These are phyloP conservation scores for Lemur catta DNA, from an alignment of 2,797 vertebrate genomes.

Conservation along the genomic window DNA sequence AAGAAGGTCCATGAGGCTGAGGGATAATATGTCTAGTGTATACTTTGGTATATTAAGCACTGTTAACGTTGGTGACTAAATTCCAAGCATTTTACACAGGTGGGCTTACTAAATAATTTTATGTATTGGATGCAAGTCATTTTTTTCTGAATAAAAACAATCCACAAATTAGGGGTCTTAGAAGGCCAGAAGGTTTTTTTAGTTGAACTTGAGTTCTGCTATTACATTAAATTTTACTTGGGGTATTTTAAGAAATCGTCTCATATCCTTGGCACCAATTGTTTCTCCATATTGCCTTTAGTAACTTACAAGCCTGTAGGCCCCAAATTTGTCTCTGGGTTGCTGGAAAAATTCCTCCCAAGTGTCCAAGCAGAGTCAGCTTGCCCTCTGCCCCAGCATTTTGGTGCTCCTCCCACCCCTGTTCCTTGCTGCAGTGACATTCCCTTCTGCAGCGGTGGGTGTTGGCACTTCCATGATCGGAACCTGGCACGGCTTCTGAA, in stretches of 20 bases:
- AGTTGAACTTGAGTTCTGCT: background rate
- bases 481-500: background rate
- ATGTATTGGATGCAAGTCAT: background rate
- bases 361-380: background rate
- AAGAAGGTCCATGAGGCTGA: background rate
- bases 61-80: background rate
- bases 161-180: background rate
- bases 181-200: background rate
- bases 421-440: background rate
- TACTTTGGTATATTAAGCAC: background rate
- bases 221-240: background rate
- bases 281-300: background rate
- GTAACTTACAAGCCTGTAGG: background rate
- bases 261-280: background rate
- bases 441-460: background rate
- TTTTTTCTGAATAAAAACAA: slow-evolving; percentile 38
- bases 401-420: background rate
- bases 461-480: background rate
- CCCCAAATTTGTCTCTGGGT: background rate
- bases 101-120: background rate
- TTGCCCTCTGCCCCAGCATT: background rate
- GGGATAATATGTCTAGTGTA: background rate
- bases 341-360: background rate
- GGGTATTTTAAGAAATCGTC: background rate
- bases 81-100: background rate